These are phyloP conservation scores for Eptatretus burgeri DNA, from an alignment of 2,113 vertebrate species.

Conservation along the genomic window DNA sequence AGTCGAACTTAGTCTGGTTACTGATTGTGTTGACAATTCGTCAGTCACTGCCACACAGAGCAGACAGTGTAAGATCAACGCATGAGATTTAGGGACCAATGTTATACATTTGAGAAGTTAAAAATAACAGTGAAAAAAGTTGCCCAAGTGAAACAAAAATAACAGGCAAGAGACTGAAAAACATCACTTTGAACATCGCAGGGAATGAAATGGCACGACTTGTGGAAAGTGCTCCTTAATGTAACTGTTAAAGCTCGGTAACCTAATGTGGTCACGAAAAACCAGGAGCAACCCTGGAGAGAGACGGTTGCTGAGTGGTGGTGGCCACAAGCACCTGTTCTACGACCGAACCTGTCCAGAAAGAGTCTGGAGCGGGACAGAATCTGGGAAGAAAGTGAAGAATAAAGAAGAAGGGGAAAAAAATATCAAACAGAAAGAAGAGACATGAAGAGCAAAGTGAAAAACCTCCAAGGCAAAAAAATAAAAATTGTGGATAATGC, in stretches of 20 bases:
- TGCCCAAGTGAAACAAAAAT: neutral
- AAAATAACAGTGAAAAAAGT: too few relatives aligned
- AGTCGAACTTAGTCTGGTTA: too few relatives aligned
- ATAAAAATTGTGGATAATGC: fast-evolving
- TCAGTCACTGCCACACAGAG: too few relatives aligned
- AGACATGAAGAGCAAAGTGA: slow-evolving; percentile 3
- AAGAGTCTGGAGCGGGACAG: slow-evolving; percentile 22
- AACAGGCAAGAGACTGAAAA: fast-evolving
- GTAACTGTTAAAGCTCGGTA: too few relatives aligned
- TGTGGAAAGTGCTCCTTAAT: neutral
- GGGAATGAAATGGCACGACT: neutral
- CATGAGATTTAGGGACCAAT: too few relatives aligned
- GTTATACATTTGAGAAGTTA: too few relatives aligned
- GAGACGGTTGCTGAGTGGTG: slow-evolving; percentile 14
- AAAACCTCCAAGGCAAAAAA: slow-evolving; percentile 3
- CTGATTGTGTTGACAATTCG: too few relatives aligned
- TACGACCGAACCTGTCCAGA: slow-evolving; percentile 29
- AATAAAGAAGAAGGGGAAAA: slow-evolving; percentile 10
- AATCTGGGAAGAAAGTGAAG: slow-evolving; percentile 17
- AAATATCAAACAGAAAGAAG: slow-evolving; percentile 7
- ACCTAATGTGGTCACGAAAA: slow-evolving; percentile 5
- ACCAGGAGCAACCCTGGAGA: slow-evolving; percentile 8
- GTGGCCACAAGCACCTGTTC: slow-evolving; percentile 20
- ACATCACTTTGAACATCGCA: neutral
- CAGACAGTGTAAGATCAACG: too few relatives aligned